Evolutionary conservation across 1,140 invertebrate species (phyloP), one percentile per base, ranked within the genome.

Genomic region (Pseudomyrmex flavicornis): DNA sequence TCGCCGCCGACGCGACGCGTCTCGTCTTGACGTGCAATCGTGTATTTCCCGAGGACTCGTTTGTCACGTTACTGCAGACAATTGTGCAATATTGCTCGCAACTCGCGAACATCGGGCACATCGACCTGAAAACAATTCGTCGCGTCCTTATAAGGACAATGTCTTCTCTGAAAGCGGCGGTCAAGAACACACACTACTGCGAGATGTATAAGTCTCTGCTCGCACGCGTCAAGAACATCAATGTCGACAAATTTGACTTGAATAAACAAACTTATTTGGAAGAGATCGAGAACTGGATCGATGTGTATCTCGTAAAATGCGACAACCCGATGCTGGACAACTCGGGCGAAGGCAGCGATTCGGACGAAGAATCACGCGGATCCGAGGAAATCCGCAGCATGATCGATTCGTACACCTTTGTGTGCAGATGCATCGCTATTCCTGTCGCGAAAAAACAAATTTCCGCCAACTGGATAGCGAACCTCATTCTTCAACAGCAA

Each of bases 1-100:
- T 93, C 0, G 93, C 90, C 0, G 87, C 91, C 2, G 91, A 93
- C 59, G 89, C 91, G 2, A 89, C 89, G 48, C 69, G 85, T 0
- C 84, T 93, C n/a, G 89, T 48, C 44, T 93, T 20, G 91, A 92
- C 62, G 90, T 89, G 59, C 89, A 88, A 8, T 2, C 76, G 0
- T 44, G 89, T 3, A 4, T 70, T 50, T 68, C 61, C 54, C n/a
- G 50, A 44, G 0, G 77, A 91, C 26, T 46, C 20, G n/a, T 59
- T 86, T 7, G 85, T 91, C 48, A 8, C 52, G 1, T 82, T 72
- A 26, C 17, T 92, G 35, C 22, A 91, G 7, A 75, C 77, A 22
- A 54, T 90, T 0, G 52, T 46, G 0, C 17, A 10, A 2, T 89
- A 74, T 26, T 69, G 46, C 3, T 26, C 15, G 13, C 0, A 9